Evolutionary conservation across 92 coral and sea anemone species (phyloP).

Genomic region (Bergia sp.): DNA sequence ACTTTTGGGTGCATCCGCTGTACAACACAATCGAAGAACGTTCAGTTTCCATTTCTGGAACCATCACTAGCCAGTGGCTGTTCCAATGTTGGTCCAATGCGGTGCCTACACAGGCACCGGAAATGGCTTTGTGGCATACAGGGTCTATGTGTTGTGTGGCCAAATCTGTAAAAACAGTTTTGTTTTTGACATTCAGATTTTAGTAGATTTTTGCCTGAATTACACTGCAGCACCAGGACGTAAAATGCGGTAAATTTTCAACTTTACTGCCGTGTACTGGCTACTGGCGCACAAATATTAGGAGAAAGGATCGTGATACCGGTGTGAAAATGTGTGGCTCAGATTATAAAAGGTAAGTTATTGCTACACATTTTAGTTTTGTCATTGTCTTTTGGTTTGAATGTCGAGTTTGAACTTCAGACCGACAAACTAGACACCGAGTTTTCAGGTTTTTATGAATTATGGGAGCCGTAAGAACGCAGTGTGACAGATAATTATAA

Average conservation of each 20-base stretch:
- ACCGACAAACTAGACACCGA: too few relatives aligned
- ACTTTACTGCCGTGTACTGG: too few relatives aligned
- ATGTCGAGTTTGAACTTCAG: neutral
- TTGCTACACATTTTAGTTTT: neutral
- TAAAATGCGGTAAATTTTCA: too few relatives aligned
- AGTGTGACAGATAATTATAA: too few relatives aligned
- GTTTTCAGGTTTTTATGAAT: too few relatives aligned
- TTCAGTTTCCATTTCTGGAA: neutral
- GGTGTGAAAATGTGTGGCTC: constrained; percentile 31
- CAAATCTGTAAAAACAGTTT: too few relatives aligned
- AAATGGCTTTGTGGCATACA: neutral
- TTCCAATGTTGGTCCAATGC: neutral
- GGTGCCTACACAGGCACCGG: neutral
- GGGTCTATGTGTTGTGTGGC: too few relatives aligned
- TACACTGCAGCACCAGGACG: neutral
- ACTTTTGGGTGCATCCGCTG: constrained; percentile 20
- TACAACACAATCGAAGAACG: neutral
- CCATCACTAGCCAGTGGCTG: neutral
- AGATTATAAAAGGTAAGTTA: constrained; percentile 28
- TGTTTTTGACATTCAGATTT: too few relatives aligned
- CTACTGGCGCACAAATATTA: too few relatives aligned
- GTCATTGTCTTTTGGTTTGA: neutral
- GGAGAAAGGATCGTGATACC: too few relatives aligned
- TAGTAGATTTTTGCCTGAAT: neutral
- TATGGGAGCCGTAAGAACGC: too few relatives aligned